These are phyloP conservation scores for Clarias platycephalus DNA, from an alignment of 2,797 vertebrate species.

Conservation along the genomic window DNA sequence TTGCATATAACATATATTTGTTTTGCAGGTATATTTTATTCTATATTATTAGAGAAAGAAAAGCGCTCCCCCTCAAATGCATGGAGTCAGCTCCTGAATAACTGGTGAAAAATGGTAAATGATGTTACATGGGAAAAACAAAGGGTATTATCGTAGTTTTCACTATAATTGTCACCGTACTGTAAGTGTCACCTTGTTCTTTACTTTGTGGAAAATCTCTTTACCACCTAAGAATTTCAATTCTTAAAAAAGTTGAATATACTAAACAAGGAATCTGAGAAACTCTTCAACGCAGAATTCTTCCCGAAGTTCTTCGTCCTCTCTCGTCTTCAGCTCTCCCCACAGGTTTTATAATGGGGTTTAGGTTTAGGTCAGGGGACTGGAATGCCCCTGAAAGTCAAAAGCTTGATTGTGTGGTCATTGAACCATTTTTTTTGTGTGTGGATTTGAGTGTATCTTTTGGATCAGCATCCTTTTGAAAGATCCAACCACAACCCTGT, in stretches of 20 bases:
- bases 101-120: background rate
- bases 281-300: background rate
- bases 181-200: background rate
- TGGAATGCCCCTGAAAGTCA: conserved; percentile 18
- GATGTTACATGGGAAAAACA: too few relatives aligned
- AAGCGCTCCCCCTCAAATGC: background rate
- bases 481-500: conserved; percentile 20
- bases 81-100: background rate
- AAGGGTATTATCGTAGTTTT: background rate
- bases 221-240: background rate
- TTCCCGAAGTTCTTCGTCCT: background rate
- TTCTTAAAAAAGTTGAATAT: background rate
- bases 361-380: conserved; percentile 15
- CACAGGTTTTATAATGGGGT: background rate
- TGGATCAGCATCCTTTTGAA: conserved; percentile 1
- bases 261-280: conserved; percentile 4
- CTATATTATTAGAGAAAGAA: background rate
- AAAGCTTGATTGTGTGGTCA: conserved; percentile 7
- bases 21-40: background rate
- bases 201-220: background rate
- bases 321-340: background rate
- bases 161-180: background rate
- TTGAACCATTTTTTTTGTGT: background rate
- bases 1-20: background rate
- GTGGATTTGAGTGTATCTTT: background rate